Percentiles rank a stretch among this genome's conserved stretches.
phyloP scores from a whole-genome alignment of 2,888 invertebrate genomes.

The Opisthograptis luteolata region DNA sequence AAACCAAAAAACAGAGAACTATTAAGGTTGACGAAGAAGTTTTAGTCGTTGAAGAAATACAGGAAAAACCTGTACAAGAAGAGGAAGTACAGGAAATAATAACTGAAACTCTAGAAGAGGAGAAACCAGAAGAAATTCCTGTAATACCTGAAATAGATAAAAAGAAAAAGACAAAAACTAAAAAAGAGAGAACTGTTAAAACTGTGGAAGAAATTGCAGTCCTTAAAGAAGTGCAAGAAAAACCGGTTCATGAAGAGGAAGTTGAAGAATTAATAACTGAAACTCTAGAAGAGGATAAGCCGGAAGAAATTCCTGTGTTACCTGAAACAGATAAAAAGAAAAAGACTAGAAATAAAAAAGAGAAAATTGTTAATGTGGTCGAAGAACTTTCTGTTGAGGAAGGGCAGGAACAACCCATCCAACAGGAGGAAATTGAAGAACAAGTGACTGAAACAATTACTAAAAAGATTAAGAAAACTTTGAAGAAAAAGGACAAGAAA shows the following conservation, averaged over 20 bases:
- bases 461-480: slow-evolving; percentile 45
- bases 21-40: too few species aligned
- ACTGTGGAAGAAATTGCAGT: slow-evolving; percentile 47
- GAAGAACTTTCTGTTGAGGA: slow-evolving; percentile 50
- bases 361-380: slow-evolving; percentile 40
- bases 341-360: slow-evolving; percentile 41
- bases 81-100: too few species aligned
- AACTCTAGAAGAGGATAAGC: too few species aligned
- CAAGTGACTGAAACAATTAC: slow-evolving; percentile 33
- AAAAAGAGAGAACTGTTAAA: slow-evolving; percentile 38
- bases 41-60: too few species aligned
- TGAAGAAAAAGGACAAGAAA: slow-evolving; percentile 47
- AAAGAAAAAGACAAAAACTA: slow-evolving; percentile 46
- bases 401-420: slow-evolving; percentile 18
- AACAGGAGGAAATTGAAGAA: slow-evolving; percentile 31
- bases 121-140: too few species aligned
- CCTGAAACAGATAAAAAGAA: too few species aligned
- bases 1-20: too few species aligned
- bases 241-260: slow-evolving; percentile 33
- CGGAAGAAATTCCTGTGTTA: too few species aligned
- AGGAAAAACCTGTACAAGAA: too few species aligned
- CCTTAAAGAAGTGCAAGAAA: slow-evolving; percentile 24
- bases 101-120: too few species aligned
- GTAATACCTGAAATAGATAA: too few species aligned
- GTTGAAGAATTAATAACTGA: slow-evolving; percentile 9